Base-by-base conservation (phyloP, 2,113 vertebrate species). In the Picathartes gymnocephalus region DNA sequence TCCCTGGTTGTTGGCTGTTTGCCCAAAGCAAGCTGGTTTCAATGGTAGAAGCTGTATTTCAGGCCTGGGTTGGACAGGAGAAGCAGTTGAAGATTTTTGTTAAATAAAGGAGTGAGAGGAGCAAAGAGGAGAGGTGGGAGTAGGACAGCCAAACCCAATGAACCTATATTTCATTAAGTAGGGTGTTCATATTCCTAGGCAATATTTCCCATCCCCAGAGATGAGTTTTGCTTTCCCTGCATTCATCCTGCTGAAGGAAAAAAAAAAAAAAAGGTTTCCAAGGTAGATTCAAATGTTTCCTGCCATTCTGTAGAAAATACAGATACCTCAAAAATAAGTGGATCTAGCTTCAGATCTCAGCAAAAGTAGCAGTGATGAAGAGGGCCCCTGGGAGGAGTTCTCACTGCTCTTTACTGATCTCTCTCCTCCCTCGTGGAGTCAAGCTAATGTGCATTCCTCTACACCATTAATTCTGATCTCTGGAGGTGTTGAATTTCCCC, bases 401-500 rank as follows among this genome's bases (percentile, higher is more conserved):
- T 37, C 14, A 21, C 9, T 89, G 78, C 37, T 86, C 24, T 91
- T 72, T 65, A 62, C 31, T 71, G 69, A 57, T 92, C 35, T 20
- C n/a, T 90, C 39, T 88, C 11, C 54, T 90, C 39, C 50, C 60
- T 94, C 50, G 7, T 24, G 42, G 57, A 81, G 47, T 86, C 5
- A 13, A 86, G 65, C 53, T 93, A 45, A 91, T 77, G 61, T 62
- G 64, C 23, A 58, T 78, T 93, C 71, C 68, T 83, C 76, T 79
- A 89, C 50, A 74, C 42, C 35, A 25, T 92, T 91, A 95, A 84
- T 86, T 88, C 80, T 71, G 64, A 80, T 90, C 84, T 84, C 91
- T 80, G 77, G 78, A 95, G 78, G 71, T 91, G 81, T 60, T 90
- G 65, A 65, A 37, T 91, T 95, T 93, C 80, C 66, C n/a, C 53